Conservation (phyloP, 35 echinoderm and acorn worm species). For the Heliocidaris erythrogramma region DNA sequence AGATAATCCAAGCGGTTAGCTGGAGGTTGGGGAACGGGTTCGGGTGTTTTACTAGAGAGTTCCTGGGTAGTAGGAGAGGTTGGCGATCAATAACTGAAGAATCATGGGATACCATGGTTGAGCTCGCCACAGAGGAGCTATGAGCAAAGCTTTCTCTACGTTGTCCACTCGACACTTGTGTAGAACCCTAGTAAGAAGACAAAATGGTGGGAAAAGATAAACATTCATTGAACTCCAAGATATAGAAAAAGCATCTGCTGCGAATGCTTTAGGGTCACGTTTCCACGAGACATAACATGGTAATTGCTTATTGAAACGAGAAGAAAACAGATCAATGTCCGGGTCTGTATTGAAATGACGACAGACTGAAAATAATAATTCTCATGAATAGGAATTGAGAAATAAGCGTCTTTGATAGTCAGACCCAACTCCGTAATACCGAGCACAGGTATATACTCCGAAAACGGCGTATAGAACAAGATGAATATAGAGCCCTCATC, state of each 20-base stretch:
- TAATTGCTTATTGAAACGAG: constrained; percentile 45
- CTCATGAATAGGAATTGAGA: constrained; percentile 37
- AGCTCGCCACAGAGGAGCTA: neutral
- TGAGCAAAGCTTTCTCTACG: neutral
- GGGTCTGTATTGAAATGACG: neutral
- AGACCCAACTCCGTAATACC: no score
- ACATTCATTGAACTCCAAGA: constrained; percentile 16
- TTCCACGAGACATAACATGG: constrained; percentile 45
- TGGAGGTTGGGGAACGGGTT: neutral
- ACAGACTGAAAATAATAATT: neutral
- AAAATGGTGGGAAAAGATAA: constrained; percentile 58
- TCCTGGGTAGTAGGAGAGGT: neutral
- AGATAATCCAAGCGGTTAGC: constrained; percentile 1
- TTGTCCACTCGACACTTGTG: constrained; percentile 34
- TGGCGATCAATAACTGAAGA: neutral
- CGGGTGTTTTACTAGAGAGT: neutral
- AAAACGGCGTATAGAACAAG: no score
- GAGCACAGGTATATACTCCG: no score
- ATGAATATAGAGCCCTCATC: no score
- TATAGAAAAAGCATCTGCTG: constrained; percentile 48
- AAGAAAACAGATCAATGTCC: constrained; percentile 52
- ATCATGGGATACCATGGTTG: constrained; percentile 24
- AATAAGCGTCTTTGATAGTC: constrained; percentile 65
- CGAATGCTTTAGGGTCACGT: constrained; percentile 28
- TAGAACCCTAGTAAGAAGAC: constrained; percentile 45